Evolutionary conservation across 92 coral and sea anemone genomes (phyloP), one percentile per base, ranked within the genome.

Genomic region (Desmophyllum pertusum): DNA sequence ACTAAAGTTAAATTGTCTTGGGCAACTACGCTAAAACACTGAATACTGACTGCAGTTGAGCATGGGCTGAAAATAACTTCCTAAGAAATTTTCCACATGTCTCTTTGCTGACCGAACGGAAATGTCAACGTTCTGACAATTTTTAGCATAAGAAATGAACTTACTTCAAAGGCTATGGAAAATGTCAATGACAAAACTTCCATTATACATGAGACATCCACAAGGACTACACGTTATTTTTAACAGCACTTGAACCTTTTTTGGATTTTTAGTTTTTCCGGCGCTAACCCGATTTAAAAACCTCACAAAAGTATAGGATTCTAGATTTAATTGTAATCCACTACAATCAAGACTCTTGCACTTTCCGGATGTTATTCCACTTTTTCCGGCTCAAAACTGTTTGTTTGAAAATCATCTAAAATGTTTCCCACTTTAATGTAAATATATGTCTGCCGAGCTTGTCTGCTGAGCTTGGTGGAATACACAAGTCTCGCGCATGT

Each of bases 381-480:
- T 4, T 17, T 59, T 18, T 37, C 18, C 43, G 73, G 29, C 25
- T 67, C n/a, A 36, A 29, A 66, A 57, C 23, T n/a, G 31, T 59
- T 33, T 59, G 27, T 29, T 59, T 59, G 65, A 59, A 59, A 59
- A 13, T 48, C 53, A 48, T 48, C 67, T 62, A 62, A 62, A 62
- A 62, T 21, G 27, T 62, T 67, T 37, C 73, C 45, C 45, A 67
- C n/a, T 67, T 67, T n/a, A 67, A 67, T 67, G 15, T 35, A 67
- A 36, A 67, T 18, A 67, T 17, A 36, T 37, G 42, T 2, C 30
- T 0, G 29, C 13, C 11, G 10, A n/a, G n/a, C n/a, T 36, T 35
- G 42, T 19, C 30, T 0, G 29, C 13, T 19, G 10, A n/a, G n/a
- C n/a, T 36, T 35, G 42, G 6, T 3, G 11, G n/a, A 66, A 37